Percentiles rank a stretch among this genome's conserved stretches.
phyloP scores from a whole-genome alignment of 2,888 invertebrate species.

The Sclerodermus sp. region DNA sequence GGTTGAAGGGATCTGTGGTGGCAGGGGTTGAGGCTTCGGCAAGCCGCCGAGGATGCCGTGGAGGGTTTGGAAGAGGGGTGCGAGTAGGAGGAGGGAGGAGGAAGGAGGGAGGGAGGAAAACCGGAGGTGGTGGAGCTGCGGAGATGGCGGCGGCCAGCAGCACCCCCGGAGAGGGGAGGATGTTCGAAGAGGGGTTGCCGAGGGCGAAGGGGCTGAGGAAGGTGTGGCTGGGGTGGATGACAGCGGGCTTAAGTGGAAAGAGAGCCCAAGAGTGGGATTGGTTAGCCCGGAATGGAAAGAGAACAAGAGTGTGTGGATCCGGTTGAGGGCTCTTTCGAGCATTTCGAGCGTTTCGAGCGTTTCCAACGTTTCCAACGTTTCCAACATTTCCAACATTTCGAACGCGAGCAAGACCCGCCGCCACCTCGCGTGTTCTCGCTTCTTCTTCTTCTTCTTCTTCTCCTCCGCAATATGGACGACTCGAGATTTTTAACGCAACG shows the following conservation, averaged over 20 bases:
- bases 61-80: neutral
- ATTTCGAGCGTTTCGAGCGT: no score
- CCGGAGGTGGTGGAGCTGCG: neutral
- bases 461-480: no score
- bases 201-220: conserved; percentile 4
- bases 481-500: no score
- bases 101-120: conserved; percentile 4
- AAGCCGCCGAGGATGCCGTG: no score
- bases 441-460: neutral
- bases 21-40: no score
- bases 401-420: neutral
- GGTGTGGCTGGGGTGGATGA: conserved; percentile 28
- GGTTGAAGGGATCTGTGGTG: neutral
- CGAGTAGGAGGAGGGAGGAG: neutral
- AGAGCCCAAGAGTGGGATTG: neutral
- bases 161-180: no score
- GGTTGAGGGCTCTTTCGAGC: no score
- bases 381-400: no score
- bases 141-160: neutral
- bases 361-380: no score
- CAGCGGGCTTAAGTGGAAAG: conserved; percentile 2
- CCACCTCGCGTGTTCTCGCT: neutral
- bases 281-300: neutral
- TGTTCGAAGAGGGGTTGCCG: no score
- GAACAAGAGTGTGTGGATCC: neutral